Evolutionary conservation across 2,797 vertebrate genomes (phyloP), one percentile per base, ranked within the genome.

Genomic region (Enteromius paludinosus): DNA sequence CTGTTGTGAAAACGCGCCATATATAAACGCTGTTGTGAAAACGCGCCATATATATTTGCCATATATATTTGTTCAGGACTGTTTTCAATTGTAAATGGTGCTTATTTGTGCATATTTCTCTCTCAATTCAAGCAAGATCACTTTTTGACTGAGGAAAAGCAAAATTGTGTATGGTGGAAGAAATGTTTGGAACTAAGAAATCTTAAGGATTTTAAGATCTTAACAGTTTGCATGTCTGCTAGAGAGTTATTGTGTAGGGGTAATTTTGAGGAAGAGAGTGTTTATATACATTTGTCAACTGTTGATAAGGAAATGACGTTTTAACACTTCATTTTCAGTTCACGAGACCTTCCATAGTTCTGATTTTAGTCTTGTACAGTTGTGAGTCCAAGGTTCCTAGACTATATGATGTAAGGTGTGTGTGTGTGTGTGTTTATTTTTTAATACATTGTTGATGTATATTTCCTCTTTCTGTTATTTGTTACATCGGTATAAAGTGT

Each of bases 291-390:
- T 49, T 33, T 77, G 54, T 75, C 78, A 11, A 28, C 47, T 68
- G 83, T 76, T 80, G 73, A 20, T 38, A 85, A 64, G 84, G 68
- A 83, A 83, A 66, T 81, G 9, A 54, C 38, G 15, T 54, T 78
- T 62, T 28, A 79, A 70, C 20, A 47, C 35, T 3, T 7, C 45
- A 7, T 62, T 76, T 47, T 70, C 43, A 49, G 61, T 75, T 81
- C 49, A 43, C 6, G 0, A 74, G 30, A 41, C 18, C 30, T 75
- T 75, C 15, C 4, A 45, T 28, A 66, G 41, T 75, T 25, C 23
- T 61, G 54, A 56, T 80, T 80, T 80, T 59, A 43, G 35, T 30
- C 30, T 79, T 79, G 14, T 20, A 38, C 45, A 12, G 14, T 30
- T 52, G 2, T 33, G 17, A 25, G 43, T 52, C 25, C 4, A 76